Percentiles rank a stretch among this genome's conserved stretches.
These are phyloP conservation scores for Stigmatopora argus DNA, from an alignment of 2,113 vertebrate genomes.

Conservation along the genomic window DNA sequence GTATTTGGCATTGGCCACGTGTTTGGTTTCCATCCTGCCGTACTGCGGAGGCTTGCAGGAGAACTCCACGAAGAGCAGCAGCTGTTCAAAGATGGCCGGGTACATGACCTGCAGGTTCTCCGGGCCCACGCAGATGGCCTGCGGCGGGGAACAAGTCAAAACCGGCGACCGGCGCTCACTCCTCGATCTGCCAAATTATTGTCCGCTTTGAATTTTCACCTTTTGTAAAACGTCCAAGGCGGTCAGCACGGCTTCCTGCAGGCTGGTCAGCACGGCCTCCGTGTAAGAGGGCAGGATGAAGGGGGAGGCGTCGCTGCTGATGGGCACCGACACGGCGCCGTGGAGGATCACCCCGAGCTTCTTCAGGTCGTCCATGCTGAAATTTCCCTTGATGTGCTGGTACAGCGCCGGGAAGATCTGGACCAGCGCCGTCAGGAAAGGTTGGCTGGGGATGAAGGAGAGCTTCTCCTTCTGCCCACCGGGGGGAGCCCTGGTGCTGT, in stretches of 20 bases:
- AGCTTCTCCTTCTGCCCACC: slow-evolving; percentile 74
- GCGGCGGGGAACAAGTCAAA: slow-evolving; percentile 58
- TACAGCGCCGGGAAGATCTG: slow-evolving; percentile 98
- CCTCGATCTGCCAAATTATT: background rate
- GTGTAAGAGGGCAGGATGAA: slow-evolving; percentile 97
- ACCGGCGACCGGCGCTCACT: background rate
- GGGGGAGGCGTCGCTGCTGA: slow-evolving; percentile 96
- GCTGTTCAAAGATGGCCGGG: slow-evolving; percentile 95
- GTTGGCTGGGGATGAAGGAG: slow-evolving; percentile 95
- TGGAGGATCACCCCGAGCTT: slow-evolving; percentile 93
- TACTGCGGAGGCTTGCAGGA: slow-evolving; percentile 97
- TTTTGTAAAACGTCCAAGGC: slow-evolving; percentile 95
- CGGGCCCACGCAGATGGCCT: slow-evolving; percentile 95
- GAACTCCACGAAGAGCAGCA: slow-evolving; percentile 94
- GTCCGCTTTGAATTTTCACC: slow-evolving; percentile 61
- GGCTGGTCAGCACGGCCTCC: slow-evolving; percentile 92
- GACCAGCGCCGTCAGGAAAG: slow-evolving; percentile 94
- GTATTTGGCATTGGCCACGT: slow-evolving; percentile 97
- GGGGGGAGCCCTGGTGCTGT: slow-evolving; percentile 85
- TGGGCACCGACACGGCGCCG: slow-evolving; percentile 92
- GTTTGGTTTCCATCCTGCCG: slow-evolving; percentile 95
- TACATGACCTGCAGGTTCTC: slow-evolving; percentile 99
- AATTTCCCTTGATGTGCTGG: slow-evolving; percentile 92
- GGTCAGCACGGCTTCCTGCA: slow-evolving; percentile 94
- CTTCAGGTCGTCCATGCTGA: slow-evolving; percentile 94